phyloP scores from a whole-genome alignment of 2,888 invertebrate genomes.

The Volucella inanis region DNA sequence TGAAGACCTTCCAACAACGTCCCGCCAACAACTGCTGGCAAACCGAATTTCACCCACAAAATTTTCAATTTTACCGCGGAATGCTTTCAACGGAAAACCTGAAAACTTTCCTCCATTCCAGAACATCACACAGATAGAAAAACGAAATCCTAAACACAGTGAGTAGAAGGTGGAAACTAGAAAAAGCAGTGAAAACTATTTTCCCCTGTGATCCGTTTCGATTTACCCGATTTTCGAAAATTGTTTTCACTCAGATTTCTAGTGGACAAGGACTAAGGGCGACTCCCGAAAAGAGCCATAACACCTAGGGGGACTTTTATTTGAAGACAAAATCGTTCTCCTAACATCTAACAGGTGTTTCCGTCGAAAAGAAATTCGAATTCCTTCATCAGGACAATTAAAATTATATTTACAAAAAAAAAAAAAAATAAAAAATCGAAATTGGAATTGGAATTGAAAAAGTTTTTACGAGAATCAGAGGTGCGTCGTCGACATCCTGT shows the following conservation, averaged over 20 bases:
- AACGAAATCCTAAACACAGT: conserved; percentile 7
- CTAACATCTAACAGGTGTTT: conserved; percentile 39
- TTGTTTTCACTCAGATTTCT: conserved; percentile 61
- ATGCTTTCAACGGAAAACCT: conserved; percentile 69
- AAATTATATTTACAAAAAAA: conserved; percentile 37
- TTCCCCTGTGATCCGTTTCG: conserved; percentile 61
- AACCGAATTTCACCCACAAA: conserved; percentile 62
- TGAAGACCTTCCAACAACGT: not conserved
- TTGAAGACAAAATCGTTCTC: conserved; percentile 4
- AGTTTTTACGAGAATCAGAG: not conserved
- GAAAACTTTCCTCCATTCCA: conserved; percentile 62
- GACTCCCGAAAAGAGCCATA: conserved; percentile 34
- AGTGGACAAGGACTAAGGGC: not conserved
- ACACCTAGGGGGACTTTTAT: conserved; percentile 50
- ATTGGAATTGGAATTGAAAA: not conserved
- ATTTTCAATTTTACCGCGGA: conserved; percentile 74
- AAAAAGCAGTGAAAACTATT: conserved; percentile 60
- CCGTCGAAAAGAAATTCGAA: not conserved
- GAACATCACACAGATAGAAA: not conserved
- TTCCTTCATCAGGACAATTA: conserved; percentile 65
- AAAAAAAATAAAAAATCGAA: not conserved
- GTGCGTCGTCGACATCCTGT: no score
- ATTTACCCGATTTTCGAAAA: conserved; percentile 52
- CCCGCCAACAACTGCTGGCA: conserved; percentile 20
- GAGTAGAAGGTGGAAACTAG: conserved; percentile 8